Conservation (phyloP, 2,113 vertebrate species). For the Rhinichthys klamathensis region DNA sequence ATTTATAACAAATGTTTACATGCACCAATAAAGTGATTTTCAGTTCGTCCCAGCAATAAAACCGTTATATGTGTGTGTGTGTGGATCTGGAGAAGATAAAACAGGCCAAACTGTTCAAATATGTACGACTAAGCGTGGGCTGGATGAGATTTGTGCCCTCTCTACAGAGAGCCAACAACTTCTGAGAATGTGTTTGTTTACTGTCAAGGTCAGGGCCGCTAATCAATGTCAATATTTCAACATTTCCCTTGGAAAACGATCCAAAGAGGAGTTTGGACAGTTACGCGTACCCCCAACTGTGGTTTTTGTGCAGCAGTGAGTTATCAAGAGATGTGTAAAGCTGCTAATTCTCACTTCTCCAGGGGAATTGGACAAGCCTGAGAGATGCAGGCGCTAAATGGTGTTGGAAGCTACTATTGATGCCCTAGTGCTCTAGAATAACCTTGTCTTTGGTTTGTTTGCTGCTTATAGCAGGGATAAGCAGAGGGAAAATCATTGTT, state of each 20-base stretch:
- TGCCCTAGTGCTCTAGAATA: neutral
- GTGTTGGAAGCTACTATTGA: neutral
- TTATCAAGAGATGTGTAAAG: neutral
- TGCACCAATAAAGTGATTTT: neutral
- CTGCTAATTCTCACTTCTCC: neutral
- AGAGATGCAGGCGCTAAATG: neutral
- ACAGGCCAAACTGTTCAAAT: constrained; percentile 15
- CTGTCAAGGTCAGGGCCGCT: constrained; percentile 63
- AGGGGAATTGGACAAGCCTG: neutral
- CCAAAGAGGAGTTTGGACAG: constrained; percentile 48
- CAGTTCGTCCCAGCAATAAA: neutral
- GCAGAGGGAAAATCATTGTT: neutral
- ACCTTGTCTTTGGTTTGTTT: constrained; percentile 1
- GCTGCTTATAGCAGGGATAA: neutral
- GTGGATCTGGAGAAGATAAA: neutral
- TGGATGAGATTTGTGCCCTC: constrained; percentile 5
- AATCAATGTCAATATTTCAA: constrained; percentile 66
- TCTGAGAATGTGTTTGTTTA: constrained; percentile 31
- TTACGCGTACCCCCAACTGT: neutral
- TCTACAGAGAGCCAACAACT: neutral
- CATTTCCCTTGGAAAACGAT: constrained; percentile 52
- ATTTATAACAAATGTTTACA: neutral
- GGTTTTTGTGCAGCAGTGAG: neutral
- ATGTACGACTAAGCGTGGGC: neutral
- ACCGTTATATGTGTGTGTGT: neutral